These are phyloP conservation scores for Chiloscyllium punctatum DNA, from an alignment of 2,797 vertebrate species.

Conservation along the genomic window DNA sequence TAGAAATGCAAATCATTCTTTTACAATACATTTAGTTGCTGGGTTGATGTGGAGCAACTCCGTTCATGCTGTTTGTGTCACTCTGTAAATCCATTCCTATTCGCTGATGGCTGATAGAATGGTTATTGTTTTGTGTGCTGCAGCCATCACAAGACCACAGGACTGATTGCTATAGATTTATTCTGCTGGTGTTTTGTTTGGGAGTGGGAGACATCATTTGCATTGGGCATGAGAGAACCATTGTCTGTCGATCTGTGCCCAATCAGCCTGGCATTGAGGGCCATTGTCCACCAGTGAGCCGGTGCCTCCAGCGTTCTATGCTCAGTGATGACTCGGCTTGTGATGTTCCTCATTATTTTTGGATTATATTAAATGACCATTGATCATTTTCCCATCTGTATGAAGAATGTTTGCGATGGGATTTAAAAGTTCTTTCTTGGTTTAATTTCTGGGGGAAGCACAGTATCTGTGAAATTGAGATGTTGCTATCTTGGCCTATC, in stretches of 20 bases:
- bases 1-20: neutral
- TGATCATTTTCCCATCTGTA: neutral
- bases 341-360: neutral
- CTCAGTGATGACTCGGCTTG: neutral
- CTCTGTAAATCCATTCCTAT: neutral
- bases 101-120: neutral
- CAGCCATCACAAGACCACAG: neutral
- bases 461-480: neutral
- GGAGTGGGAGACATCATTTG: neutral
- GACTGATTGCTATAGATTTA: neutral
- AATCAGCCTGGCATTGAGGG: neutral
- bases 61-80: neutral
- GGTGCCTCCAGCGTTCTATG: neutral
- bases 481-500: too few species aligned
- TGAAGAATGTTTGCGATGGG: neutral
- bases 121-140: neutral
- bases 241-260: neutral
- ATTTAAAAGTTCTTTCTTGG: neutral
- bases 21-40: neutral
- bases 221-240: neutral
- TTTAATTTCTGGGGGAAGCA: neutral
- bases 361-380: neutral
- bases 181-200: neutral
- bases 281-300: neutral
- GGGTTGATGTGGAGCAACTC: neutral